These are phyloP conservation scores for Drosophila meridiana DNA, from an alignment of 2,888 invertebrate genomes.

Conservation along the genomic window DNA sequence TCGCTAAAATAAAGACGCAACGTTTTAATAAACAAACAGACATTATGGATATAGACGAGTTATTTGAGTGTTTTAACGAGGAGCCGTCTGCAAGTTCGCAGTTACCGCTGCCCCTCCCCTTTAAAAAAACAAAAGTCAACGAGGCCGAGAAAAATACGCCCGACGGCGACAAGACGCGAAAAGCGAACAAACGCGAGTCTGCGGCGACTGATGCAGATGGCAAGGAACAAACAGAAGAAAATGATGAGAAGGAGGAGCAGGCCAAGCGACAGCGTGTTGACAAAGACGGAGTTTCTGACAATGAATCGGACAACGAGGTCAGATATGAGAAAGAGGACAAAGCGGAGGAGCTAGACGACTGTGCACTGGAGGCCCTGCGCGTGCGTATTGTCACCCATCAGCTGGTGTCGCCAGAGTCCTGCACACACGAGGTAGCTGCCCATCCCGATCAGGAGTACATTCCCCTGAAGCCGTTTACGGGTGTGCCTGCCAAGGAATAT, in stretches of 20 bases:
- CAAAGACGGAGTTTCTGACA: conserved; percentile 1
- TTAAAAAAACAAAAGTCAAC: neutral
- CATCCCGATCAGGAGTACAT: conserved; percentile 94
- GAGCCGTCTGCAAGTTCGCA: conserved; percentile 50
- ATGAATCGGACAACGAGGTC: conserved; percentile 18
- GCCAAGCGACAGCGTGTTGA: conserved; percentile 43
- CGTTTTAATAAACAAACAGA: neutral
- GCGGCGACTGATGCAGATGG: neutral
- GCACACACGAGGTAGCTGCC: conserved; percentile 97
- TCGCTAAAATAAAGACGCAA: neutral
- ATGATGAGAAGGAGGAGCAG: neutral
- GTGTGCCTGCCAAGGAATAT: conserved; percentile 95
- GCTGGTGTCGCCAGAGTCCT: conserved; percentile 95
- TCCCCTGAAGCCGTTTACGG: conserved; percentile 86
- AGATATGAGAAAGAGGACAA: conserved; percentile 21
- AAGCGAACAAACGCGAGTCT: conserved; percentile 28
- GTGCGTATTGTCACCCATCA: conserved; percentile 95
- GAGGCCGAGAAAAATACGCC: conserved; percentile 4
- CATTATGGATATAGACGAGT: conserved; percentile 84
- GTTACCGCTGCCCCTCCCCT: conserved; percentile 17
- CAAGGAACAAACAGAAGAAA: conserved; percentile 4
- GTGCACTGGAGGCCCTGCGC: conserved; percentile 90
- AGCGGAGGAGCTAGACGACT: conserved; percentile 73
- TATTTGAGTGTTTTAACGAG: conserved; percentile 84
- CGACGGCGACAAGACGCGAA: conserved; percentile 24